Evolutionary conservation across 2,113 vertebrate species (phyloP).

Genomic region (Otis tarda): DNA sequence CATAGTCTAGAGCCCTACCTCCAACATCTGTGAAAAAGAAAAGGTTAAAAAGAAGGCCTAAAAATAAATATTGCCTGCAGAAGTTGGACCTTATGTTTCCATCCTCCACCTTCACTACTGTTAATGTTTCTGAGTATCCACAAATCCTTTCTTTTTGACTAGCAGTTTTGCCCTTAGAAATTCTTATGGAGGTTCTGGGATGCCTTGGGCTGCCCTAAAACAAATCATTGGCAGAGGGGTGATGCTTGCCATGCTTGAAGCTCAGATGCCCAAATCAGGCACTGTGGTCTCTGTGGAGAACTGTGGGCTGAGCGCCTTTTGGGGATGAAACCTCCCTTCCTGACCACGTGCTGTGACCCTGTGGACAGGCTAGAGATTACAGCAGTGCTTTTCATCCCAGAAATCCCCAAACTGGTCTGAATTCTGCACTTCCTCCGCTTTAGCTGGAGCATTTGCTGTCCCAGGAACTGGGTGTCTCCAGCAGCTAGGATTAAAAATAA

Average conservation of each 20-base stretch:
- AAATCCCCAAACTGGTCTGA: not conserved
- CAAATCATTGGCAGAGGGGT: not conserved
- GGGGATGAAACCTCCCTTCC: not conserved
- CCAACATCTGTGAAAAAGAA: not conserved
- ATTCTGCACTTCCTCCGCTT: not conserved
- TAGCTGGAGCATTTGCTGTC: not conserved
- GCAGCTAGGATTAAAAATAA: not conserved
- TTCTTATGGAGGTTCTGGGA: not conserved
- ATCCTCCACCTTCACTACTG: not conserved
- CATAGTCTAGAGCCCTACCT: not conserved
- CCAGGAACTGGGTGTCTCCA: not conserved
- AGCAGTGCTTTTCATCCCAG: not conserved
- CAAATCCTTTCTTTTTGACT: not conserved
- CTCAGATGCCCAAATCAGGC: not conserved
- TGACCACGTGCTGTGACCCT: fast-evolving
- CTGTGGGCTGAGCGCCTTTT: not conserved
- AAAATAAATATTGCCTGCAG: not conserved
- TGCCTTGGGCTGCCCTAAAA: not conserved
- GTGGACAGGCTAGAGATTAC: not conserved
- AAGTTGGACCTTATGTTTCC: not conserved
- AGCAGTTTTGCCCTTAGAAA: not conserved
- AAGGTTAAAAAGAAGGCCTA: not conserved
- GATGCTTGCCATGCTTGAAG: not conserved
- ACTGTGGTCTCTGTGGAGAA: not conserved
- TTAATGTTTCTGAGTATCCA: not conserved